Percentiles rank a stretch among this genome's conserved stretches.
phyloP scores from a whole-genome alignment of 2,888 invertebrate species.

The Eupeodes latifasciatus region DNA sequence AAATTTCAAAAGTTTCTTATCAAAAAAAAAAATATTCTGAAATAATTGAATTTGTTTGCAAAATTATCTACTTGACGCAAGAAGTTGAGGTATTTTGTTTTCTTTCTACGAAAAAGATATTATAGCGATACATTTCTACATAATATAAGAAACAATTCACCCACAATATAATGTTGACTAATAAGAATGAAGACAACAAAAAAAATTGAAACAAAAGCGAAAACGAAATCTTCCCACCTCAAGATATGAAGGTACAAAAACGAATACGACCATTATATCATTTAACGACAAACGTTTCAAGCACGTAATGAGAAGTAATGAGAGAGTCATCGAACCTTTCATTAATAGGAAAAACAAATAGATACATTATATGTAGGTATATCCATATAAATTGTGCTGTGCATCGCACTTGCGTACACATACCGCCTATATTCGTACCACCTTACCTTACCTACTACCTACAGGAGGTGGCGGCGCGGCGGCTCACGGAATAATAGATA shows the following conservation, averaged over 20 bases:
- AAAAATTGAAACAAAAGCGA: conserved; percentile 39
- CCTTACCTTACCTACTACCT: background rate
- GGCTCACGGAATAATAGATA: too few relatives aligned
- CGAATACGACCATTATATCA: conserved; percentile 52
- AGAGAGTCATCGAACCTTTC: conserved; percentile 71
- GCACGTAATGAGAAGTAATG: conserved; percentile 63
- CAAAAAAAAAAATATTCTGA: background rate
- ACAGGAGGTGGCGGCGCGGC: background rate
- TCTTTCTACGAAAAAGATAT: conserved; percentile 1
- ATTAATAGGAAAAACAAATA: conserved; percentile 70
- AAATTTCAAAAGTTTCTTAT: background rate
- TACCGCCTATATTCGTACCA: background rate
- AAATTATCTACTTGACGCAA: conserved; percentile 26
- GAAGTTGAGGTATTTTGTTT: conserved; percentile 18
- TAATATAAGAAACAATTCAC: background rate
- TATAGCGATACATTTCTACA: background rate
- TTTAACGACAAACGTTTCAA: conserved; percentile 58
- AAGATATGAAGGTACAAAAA: background rate
- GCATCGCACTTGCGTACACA: conserved; percentile 70
- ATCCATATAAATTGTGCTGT: conserved; percentile 12
- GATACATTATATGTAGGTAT: conserved; percentile 32
- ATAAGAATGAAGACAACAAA: conserved; percentile 18
- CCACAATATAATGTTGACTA: conserved; percentile 31
- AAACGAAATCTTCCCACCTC: conserved; percentile 47
- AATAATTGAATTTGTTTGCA: conserved; percentile 19